Base-by-base conservation (phyloP, 1,140 invertebrate species). In the Anastatus disparis region DNA sequence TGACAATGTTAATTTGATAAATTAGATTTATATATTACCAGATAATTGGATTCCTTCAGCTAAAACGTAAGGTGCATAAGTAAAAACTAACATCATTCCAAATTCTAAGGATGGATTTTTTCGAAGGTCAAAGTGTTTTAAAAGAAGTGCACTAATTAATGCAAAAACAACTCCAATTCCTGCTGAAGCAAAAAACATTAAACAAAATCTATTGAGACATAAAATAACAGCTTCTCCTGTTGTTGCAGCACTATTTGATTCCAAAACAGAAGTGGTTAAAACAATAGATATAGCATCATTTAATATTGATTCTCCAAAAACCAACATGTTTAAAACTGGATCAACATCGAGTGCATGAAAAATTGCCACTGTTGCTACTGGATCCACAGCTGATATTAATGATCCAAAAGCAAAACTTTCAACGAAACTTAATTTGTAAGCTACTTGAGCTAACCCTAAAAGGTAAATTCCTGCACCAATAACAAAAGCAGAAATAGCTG, bases 271-370 rank as follows among this genome's bases (percentile, higher is more conserved):
- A 75, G 95, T 96, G 1, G 97, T 98, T 8, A 99, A 85, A 1
- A 99, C 97, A 87, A 99, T 99, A 15, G 97, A 93, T 65, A 99
- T 97, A 15, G 97, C 97, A 90, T 99, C 97, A 85, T 99, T 99
- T 0, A 99, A 85, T 76, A 99, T 97, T 79, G 95, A 97, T 84
- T 99, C 98, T 29, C 97, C 97, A 89, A 99, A 98, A 0, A 99
- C 97, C 85, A 99, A 93, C 96, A 99, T 99, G 86, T 99, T 98
- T 0, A 99, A 87, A 6, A 99, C 92, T 17, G 96, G 96, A 86
- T 97, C 95, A 1, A 98, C 93, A 85, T 99, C 94, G 2, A 99
- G 85, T 10, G 97, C 96, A 87, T 99, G 95, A 81, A 99, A 99
- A 75, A 99, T 99, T 3, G 98, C 97, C 44, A 99, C 91, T 0